Percentiles rank a stretch among this genome's conserved stretches.
These are phyloP conservation scores for Drosophila equinoxialis DNA, from an alignment of 1,140 invertebrate genomes.

Conservation along the genomic window DNA sequence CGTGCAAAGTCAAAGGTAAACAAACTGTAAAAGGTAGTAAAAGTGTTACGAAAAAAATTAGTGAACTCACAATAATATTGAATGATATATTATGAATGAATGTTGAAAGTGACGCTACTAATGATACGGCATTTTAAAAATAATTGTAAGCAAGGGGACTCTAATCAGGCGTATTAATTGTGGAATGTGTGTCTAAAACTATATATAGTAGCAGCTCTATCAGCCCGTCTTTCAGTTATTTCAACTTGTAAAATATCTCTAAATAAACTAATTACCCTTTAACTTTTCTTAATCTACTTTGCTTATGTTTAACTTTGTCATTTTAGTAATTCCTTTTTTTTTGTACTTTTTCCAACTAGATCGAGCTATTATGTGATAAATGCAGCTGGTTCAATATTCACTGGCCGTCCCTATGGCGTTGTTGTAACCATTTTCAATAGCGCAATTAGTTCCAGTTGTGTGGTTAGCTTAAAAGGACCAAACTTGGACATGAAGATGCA, in stretches of 20 bases:
- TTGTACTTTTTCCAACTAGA: neutral
- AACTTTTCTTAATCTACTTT: no score
- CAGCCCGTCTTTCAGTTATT: neutral
- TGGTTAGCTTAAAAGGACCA: slow-evolving; percentile 27
- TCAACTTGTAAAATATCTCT: neutral
- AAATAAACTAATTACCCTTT: no score
- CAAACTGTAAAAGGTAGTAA: neutral
- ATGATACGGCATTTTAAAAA: neutral
- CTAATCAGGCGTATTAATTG: neutral
- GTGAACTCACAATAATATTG: no score
- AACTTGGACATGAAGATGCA: neutral
- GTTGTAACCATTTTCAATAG: slow-evolving; percentile 13
- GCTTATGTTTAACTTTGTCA: no score
- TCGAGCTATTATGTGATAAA: slow-evolving; percentile 18
- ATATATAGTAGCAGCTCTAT: no score
- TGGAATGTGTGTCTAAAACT: neutral
- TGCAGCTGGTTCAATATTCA: slow-evolving; percentile 18
- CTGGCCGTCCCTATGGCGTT: slow-evolving; percentile 17
- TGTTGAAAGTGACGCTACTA: neutral
- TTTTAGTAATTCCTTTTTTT: no score
- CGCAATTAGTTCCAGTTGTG: neutral
- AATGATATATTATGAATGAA: slow-evolving; percentile 1
- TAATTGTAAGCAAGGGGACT: no score
- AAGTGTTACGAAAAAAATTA: neutral
- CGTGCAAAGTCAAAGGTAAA: neutral